Base-by-base conservation (phyloP, 2,113 vertebrate genomes). In the Corydoras maculifer region DNA sequence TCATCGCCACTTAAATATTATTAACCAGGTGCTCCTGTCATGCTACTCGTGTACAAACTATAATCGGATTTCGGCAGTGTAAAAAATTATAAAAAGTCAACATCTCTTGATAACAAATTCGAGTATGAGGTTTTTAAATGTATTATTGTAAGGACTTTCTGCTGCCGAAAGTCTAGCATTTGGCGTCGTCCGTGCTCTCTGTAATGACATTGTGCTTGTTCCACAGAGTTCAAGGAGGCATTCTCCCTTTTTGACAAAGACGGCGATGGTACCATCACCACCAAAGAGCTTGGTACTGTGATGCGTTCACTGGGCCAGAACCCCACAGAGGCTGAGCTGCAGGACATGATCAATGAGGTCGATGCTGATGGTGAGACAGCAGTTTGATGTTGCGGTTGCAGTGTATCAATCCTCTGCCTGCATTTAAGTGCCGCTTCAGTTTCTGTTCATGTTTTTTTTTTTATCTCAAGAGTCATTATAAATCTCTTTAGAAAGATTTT, bases 301-400 rank as follows among this genome's bases (percentile, higher is more conserved):
- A 94, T 94, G 93, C 81, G 93, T 10, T 95, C 94, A 3, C 85
- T 96, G 86, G 94, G 94, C 8, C 94, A 95, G 86, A 96, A 95
- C 81, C 94, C 93, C 64, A 94, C 93, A 0, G 93, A 96, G 76
- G 93, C 94, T 0, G 94, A 95, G 78, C 90, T 95, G 61, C 94
- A 95, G 80, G 94, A 95, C 79, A 94, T 94, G 94, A 96, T 95
- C 84, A 96, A 95, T 0, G 94, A 96, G 79, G 94, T 95, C 74
- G 93, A 96, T 3, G 93, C 94, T 1, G 93, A 96, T 2, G 93
- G 94, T 95, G 79, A 88, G 87, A 65, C 58, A 70, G 9, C 15
- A 43, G n/a, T 58, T 65, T 58, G 18, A 9, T 49, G 53, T 11
- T 60, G 29, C 54, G 15, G 54, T n/a, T 11, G 35, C 14, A 57